Evolutionary conservation across 2,888 invertebrate species (phyloP).

Genomic region (Brassicogethes aeneus): DNA sequence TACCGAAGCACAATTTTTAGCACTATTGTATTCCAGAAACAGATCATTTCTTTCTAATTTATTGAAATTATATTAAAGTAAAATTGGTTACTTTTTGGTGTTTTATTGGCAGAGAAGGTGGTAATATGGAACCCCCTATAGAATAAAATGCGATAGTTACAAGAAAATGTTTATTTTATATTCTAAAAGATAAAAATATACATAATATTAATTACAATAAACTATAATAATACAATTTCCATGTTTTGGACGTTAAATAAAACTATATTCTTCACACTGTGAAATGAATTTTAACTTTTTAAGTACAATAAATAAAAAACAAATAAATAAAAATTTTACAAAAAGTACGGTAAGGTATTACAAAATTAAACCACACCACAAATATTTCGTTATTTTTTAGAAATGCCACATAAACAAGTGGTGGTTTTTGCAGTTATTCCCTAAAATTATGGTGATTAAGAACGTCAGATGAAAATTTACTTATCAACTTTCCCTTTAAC

Average conservation of each 20-base stretch:
- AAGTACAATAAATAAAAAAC: constrained; percentile 19
- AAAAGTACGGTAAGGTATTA: constrained; percentile 16
- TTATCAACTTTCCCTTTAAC: too few relatives aligned
- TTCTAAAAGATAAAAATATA: constrained; percentile 26
- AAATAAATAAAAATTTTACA: constrained; percentile 19
- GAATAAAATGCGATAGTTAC: too few relatives aligned
- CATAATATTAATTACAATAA: constrained; percentile 24
- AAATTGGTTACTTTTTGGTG: too few relatives aligned
- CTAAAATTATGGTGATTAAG: not conserved
- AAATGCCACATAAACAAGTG: not conserved
- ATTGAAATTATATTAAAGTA: too few relatives aligned
- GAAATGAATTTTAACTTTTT: constrained; percentile 5
- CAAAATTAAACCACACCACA: not conserved
- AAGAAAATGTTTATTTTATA: constrained; percentile 22
- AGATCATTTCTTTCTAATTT: too few relatives aligned
- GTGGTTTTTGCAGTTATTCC: not conserved
- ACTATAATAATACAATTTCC: constrained; percentile 9
- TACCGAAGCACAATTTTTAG: constrained; percentile 23
- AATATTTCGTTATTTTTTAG: not conserved
- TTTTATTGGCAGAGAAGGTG: too few relatives aligned
- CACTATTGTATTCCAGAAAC: constrained; percentile 43
- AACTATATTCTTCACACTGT: not conserved
- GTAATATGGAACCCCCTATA: too few relatives aligned
- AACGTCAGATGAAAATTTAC: constrained; percentile 1
- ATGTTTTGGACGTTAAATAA: not conserved